Conservation (phyloP, 2,797 vertebrate genomes). For the Graptemys geographica region DNA sequence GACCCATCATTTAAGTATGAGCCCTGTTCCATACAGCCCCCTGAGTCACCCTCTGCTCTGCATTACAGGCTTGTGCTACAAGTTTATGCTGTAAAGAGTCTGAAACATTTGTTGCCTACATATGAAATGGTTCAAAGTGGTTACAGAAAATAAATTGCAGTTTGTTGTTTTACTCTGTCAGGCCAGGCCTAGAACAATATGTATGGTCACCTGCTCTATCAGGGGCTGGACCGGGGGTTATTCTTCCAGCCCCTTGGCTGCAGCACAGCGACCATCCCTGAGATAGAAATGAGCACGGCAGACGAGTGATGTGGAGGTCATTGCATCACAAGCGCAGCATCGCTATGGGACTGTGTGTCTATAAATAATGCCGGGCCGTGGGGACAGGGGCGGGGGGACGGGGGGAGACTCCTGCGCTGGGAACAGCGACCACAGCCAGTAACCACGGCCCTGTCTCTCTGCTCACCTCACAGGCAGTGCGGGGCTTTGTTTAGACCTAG, state of each 20-base stretch:
- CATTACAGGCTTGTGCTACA: background rate
- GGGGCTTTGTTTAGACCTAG: background rate
- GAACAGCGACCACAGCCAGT: background rate
- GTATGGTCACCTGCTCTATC: background rate
- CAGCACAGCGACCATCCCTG: fast-evolving
- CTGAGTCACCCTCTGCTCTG: background rate
- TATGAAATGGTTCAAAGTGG: background rate
- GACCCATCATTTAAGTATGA: background rate
- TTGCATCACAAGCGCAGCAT: background rate
- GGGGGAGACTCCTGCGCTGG: background rate
- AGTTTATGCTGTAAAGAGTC: background rate
- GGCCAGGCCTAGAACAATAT: background rate
- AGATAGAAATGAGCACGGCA: background rate
- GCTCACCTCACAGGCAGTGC: background rate
- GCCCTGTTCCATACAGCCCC: background rate
- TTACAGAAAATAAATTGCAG: background rate
- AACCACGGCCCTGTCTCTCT: background rate
- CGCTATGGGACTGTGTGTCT: background rate
- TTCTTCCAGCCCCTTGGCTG: background rate
- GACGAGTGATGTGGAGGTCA: background rate
- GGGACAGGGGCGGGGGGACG: background rate
- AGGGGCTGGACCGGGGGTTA: background rate
- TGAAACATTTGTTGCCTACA: background rate
- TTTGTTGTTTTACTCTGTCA: background rate
- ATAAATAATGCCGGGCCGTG: background rate